A percentile compares a stretch with the other conserved stretches of the same genome.
Conservation (phyloP, 2,797 vertebrate species). For the Lutjanus argentimaculatus region DNA sequence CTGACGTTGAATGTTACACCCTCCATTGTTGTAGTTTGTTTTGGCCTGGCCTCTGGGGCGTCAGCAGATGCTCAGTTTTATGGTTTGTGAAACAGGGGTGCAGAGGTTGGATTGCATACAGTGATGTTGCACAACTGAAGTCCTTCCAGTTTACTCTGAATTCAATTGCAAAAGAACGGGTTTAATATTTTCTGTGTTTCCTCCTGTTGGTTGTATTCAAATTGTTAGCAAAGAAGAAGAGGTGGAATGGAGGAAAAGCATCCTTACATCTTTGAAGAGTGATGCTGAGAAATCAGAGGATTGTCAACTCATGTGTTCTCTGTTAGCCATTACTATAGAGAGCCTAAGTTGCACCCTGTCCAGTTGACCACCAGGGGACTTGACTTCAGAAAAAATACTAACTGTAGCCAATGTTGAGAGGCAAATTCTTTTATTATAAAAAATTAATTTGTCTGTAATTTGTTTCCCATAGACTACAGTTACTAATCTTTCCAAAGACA, state of each 20-base stretch:
- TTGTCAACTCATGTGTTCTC: neutral
- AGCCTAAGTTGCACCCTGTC: no score
- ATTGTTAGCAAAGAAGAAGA: slow-evolving; percentile 38
- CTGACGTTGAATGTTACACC: slow-evolving; percentile 27
- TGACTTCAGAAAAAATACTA: no score
- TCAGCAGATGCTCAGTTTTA: slow-evolving; percentile 27
- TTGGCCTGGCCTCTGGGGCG: slow-evolving; percentile 1
- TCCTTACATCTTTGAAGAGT: slow-evolving; percentile 29
- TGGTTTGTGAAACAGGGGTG: neutral
- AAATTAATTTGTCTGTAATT: no score
- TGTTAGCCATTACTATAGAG: neutral
- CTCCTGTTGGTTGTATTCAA: slow-evolving; percentile 31
- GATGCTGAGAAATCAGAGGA: slow-evolving; percentile 6
- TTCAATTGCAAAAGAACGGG: neutral
- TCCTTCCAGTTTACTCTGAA: neutral
- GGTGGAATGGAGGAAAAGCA: slow-evolving; percentile 4
- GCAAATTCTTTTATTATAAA: no score
- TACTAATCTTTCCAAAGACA: no score
- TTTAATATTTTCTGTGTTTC: neutral
- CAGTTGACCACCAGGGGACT: no score
- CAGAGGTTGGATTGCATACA: neutral
- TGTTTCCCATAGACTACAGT: no score
- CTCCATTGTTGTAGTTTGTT: slow-evolving; percentile 22
- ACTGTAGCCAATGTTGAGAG: no score
- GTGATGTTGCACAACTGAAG: neutral